Evolutionary conservation across 2,888 invertebrate genomes (phyloP), one percentile per base, ranked within the genome.

Genomic region (Eudemis profundana): DNA sequence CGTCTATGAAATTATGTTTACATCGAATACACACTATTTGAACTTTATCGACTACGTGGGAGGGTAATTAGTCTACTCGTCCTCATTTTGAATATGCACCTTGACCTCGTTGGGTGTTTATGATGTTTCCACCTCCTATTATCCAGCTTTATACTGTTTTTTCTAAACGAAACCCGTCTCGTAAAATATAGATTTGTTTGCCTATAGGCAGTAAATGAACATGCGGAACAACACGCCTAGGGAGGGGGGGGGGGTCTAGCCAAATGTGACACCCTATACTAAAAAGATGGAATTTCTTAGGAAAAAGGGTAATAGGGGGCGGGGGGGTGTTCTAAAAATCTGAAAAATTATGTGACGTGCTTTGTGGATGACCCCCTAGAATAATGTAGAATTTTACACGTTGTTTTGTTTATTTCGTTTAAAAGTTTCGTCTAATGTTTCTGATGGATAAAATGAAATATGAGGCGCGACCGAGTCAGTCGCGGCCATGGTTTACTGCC

Each of bases 71-170:
- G 85, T 79, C 71, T 74, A 76, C 74, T 75, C 78, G 89, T 84
- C 85, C 89, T 85, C 87, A 84, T 87, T 90, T 83, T 83, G 83
- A 81, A 83, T 82, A 74, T 64, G 74, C 79, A 88, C 90, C 90
- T 90, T 90, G 90, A 90, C 91, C 90, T 85, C 85, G 84, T 85
- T 89, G 78, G 33, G 42, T 73, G 66, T 69, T 78, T 46, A 65
- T 65, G 62, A 54, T 54, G 50, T 72, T 75, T 89, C 90, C 87
- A 89, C 84, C 77, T 77, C 83, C 77, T 77, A 76, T 79, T 80
- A 79, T 83, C 77, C 78, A 73, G 81, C 81, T 86, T 88, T 83
- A 86, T 80, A 80, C 77, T 82, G 83, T 86, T 86, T 79, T 83
- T 83, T 81, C 75, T 78, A 70, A 78, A 80, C 77, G 74, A 72